These are phyloP conservation scores for Haliclystus octoradiatus DNA, from an alignment of 30 jellyfish, hydroid and myxozoan species.

Conservation along the genomic window DNA sequence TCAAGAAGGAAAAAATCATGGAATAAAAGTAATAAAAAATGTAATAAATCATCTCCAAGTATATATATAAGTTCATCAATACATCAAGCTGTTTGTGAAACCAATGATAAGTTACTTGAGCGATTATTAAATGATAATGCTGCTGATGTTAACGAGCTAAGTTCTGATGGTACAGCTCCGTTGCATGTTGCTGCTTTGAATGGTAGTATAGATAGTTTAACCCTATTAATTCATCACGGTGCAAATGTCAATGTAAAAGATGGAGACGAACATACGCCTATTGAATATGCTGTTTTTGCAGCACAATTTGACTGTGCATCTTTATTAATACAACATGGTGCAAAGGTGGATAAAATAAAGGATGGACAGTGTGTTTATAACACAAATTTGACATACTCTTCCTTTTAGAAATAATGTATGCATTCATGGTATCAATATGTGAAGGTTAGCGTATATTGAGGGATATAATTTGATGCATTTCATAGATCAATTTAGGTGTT, in stretches of 20 bases:
- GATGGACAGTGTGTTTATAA: too few species aligned
- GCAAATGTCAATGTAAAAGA: conserved; percentile 46
- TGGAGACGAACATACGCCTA: conserved; percentile 21
- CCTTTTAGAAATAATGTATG: too few species aligned
- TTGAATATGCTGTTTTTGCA: conserved; percentile 66
- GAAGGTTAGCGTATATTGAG: too few species aligned
- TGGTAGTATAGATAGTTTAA: conserved; percentile 33
- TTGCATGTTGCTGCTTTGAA: conserved; percentile 71
- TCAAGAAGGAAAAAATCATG: too few species aligned
- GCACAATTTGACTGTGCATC: conserved; percentile 83
- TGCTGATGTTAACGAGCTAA: conserved; percentile 30
- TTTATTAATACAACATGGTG: conserved; percentile 47
- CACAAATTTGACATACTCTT: too few species aligned
- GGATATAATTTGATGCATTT: too few species aligned
- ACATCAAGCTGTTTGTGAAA: conserved; percentile 57
- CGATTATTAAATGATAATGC: conserved; percentile 36
- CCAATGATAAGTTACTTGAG: conserved; percentile 35
- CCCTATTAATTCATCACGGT: conserved; percentile 42
- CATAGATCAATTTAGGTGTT: too few species aligned
- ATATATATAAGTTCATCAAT: conserved; percentile 36
- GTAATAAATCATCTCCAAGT: too few species aligned
- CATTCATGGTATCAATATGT: too few species aligned
- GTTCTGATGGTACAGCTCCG: conserved; percentile 74
- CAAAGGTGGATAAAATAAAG: conserved; percentile 29
- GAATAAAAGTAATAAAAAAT: too few species aligned